Base-by-base conservation (phyloP, 2,888 invertebrate species). In the Xiphydria camelus region DNA sequence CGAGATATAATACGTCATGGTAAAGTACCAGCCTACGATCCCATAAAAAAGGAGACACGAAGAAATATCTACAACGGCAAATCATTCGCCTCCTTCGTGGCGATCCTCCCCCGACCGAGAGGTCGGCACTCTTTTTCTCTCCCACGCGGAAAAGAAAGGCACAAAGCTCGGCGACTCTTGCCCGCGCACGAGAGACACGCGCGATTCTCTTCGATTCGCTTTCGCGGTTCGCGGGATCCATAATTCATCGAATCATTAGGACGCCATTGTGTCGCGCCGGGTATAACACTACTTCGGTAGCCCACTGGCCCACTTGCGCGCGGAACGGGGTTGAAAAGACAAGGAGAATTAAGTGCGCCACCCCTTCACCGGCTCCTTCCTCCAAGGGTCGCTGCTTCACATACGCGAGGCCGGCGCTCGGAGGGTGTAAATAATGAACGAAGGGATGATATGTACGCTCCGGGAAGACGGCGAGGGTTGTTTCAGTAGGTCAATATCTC, bases 401-500 rank as follows among this genome's bases (percentile, higher is more conserved):
- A 55, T 61, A 52, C 55, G 53, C 12, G 17, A 33, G 26, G 25
- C 40, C 51, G 36, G 29, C 37, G 41, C 43, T 53, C 49, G 46
- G 60, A 61, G 68, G 66, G 66, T 60, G 66, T 68, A 67, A 68
- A 68, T 68, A 68, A 68, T 68, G 66, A 68, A 68, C 62, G 66
- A 61, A 67, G 67, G 66, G 61, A 64, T 60, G 62, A 63, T 62
- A 45, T 48, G 57, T 45, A 42, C 41, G 19, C 35, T 12, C 29
- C 47, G 39, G 41, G 42, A 41, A 51, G 51, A 57, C 45, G 46
- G 41, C 46, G 51, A 49, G 50, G 61, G 60, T 60, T 53, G 60
- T 47, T 49, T 64, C 61, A 67, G 54, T 68, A 61, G 68, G 68
- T 68, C 68, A 68, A 68, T 65, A 66, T 58, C 45, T 48, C 45